Evolutionary conservation across 2,113 vertebrate genomes (phyloP).

Genomic region (Ivindomyrus marchei): DNA sequence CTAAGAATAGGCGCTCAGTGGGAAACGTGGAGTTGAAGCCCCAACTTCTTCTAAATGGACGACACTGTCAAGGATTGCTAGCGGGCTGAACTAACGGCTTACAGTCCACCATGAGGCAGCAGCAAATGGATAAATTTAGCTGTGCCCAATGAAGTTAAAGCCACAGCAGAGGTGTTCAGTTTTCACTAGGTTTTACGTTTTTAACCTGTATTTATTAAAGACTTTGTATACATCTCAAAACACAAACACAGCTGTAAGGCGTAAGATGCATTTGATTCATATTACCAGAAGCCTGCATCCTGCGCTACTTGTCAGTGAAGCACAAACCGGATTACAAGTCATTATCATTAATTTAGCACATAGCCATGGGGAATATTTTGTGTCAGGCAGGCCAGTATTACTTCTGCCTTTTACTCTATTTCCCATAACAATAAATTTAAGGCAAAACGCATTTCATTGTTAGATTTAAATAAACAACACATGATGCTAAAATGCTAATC

Average conservation of each 20-base stretch:
- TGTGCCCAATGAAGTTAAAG: background rate
- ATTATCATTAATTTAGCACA: constrained; percentile 15
- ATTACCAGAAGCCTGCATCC: background rate
- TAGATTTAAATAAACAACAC: background rate
- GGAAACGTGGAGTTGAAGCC: background rate
- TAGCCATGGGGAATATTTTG: background rate
- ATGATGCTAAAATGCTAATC: background rate
- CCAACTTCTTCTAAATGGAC: background rate
- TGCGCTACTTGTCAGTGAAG: background rate
- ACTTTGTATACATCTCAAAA: background rate
- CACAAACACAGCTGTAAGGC: background rate
- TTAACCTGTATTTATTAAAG: background rate
- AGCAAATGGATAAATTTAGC: background rate
- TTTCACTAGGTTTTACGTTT: background rate
- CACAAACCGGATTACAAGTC: background rate
- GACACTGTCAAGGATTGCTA: background rate
- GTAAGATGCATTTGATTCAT: background rate
- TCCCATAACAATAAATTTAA: constrained; percentile 25
- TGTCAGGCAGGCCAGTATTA: constrained; percentile 7
- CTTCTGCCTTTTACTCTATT: constrained; percentile 19
- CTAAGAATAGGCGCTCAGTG: constrained; percentile 3
- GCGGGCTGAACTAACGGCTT: background rate
- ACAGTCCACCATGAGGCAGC: background rate
- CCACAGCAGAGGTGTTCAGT: background rate
- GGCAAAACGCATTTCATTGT: constrained; percentile 21